phyloP scores from a whole-genome alignment of 2,797 vertebrate species.

The Manis pentadactyla region DNA sequence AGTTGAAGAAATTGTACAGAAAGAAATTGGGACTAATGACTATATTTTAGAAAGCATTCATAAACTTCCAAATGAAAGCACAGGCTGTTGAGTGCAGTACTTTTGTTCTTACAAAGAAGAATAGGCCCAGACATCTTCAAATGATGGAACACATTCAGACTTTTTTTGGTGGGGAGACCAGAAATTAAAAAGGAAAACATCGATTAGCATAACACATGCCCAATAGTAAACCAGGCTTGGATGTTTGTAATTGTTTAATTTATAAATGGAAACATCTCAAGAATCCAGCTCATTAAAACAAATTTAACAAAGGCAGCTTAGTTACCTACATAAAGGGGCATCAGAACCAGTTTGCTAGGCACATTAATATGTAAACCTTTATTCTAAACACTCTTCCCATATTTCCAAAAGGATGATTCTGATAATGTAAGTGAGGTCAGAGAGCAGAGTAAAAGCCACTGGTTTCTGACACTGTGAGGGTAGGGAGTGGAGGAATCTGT shows the following conservation, averaged over 20 bases:
- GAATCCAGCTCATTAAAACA: conserved; percentile 62
- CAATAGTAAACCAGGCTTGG: conserved; percentile 9
- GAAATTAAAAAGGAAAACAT: conserved; percentile 67
- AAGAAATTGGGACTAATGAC: conserved; percentile 44
- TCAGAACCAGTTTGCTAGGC: neutral
- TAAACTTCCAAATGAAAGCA: conserved; percentile 58
- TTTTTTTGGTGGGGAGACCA: conserved; percentile 28
- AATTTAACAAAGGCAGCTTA: conserved; percentile 60
- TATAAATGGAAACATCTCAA: conserved; percentile 63
- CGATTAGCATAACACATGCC: conserved; percentile 52
- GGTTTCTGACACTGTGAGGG: neutral
- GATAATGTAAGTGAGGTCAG: conserved; percentile 15
- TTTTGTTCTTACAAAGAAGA: conserved; percentile 54
- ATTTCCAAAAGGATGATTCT: conserved; percentile 58
- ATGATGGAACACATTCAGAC: neutral
- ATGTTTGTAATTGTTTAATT: conserved; percentile 59
- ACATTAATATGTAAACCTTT: conserved; percentile 33
- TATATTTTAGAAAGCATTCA: conserved; percentile 60
- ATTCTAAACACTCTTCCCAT: conserved; percentile 35
- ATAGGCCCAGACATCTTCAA: conserved; percentile 51
- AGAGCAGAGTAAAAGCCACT: conserved; percentile 5
- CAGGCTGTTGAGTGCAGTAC: neutral
- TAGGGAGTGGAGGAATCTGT: neutral
- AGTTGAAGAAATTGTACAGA: conserved; percentile 60
- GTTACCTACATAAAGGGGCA: conserved; percentile 52